These are phyloP conservation scores for Conus ventricosus DNA, from an alignment of 1,140 invertebrate species.

Conservation along the genomic window DNA sequence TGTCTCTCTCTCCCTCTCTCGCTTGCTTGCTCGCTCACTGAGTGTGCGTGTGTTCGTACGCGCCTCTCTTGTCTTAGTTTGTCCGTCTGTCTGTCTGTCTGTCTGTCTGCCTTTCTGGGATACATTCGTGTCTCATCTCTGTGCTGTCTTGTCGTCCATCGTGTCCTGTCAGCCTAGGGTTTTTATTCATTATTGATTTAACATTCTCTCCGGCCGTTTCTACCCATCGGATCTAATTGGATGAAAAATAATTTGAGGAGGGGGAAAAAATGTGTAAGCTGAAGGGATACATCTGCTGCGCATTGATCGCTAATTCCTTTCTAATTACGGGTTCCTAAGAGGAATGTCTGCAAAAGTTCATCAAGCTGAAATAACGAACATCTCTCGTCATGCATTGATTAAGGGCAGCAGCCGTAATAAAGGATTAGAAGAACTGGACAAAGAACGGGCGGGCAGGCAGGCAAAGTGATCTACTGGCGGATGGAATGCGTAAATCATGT, in stretches of 20 bases:
- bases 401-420: not conserved
- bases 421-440: too few species aligned
- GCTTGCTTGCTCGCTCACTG: too few species aligned
- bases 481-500: too few species aligned
- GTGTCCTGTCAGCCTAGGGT: not conserved
- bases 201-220: not conserved
- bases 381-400: not conserved
- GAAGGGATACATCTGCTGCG: not conserved
- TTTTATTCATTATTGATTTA: not conserved
- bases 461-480: too few species aligned
- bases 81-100: not conserved
- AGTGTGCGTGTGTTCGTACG: too few species aligned
- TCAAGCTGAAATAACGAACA: not conserved
- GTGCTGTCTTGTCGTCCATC: not conserved
- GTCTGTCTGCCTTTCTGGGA: not conserved
- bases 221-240: not conserved
- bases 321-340: not conserved
- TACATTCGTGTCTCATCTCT: too few species aligned
- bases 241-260: conserved; percentile 4
- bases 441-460: too few species aligned
- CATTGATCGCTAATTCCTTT: not conserved
- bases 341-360: not conserved
- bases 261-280: not conserved
- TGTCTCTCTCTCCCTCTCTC: not conserved
- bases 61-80: too few species aligned